Conservation (phyloP, 2,113 vertebrate species). For the Tursiops truncatus region DNA sequence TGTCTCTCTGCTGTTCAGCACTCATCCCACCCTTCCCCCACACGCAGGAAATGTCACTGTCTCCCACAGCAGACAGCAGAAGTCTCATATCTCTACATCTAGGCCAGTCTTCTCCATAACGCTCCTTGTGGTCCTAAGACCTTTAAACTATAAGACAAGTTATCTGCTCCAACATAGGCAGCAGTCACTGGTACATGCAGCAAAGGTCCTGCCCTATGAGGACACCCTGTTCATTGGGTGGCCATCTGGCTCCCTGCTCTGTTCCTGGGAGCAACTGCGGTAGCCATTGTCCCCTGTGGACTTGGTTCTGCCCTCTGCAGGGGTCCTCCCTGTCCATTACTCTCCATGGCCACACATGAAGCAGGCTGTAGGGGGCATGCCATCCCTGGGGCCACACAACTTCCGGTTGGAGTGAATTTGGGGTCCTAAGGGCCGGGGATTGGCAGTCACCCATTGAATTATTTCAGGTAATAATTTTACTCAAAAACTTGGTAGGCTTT, state of each 20-base stretch:
- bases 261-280: background rate
- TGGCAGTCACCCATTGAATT: background rate
- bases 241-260: background rate
- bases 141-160: background rate
- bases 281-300: background rate
- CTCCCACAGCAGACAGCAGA: background rate
- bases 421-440: background rate
- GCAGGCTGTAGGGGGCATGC: background rate
- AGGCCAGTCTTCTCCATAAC: background rate
- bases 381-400: background rate
- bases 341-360: background rate
- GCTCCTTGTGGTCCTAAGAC: accelerated
- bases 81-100: background rate
- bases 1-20: background rate
- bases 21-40: background rate
- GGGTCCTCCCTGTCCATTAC: background rate
- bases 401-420: background rate
- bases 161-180: background rate
- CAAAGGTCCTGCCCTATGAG: background rate
- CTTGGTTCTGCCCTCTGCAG: background rate
- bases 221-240: too few relatives aligned
- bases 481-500: background rate
- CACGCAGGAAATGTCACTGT: background rate
- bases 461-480: background rate
- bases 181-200: background rate